phyloP scores from a whole-genome alignment of 1,140 invertebrate genomes.

The Artemia franciscana region DNA sequence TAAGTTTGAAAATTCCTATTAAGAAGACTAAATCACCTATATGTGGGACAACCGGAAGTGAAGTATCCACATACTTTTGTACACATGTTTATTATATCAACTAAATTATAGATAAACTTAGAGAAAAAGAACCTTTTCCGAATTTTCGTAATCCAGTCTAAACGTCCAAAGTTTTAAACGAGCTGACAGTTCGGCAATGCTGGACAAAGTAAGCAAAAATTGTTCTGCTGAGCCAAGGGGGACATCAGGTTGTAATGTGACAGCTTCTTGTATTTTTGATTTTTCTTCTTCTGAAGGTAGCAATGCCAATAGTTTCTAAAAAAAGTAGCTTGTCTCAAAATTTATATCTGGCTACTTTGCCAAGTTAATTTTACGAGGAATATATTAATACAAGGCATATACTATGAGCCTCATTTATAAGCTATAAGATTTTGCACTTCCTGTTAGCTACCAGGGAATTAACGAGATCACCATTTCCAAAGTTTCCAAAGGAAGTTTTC shows the following conservation, averaged over 20 bases:
- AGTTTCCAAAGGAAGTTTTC: too few species aligned
- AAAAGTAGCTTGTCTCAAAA: too few species aligned
- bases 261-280: slow-evolving; percentile 83
- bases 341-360: too few species aligned
- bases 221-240: slow-evolving; percentile 93
- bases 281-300: slow-evolving; percentile 91
- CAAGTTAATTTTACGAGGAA: too few species aligned
- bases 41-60: not conserved
- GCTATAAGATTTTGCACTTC: too few species aligned
- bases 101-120: not conserved
- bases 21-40: not conserved
- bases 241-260: slow-evolving; percentile 75
- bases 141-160: slow-evolving; percentile 89
- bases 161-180: slow-evolving; percentile 93
- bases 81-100: not conserved
- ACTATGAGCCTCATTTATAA: too few species aligned
- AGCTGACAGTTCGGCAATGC: slow-evolving; percentile 83
- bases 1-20: too few species aligned
- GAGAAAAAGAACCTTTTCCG: slow-evolving; percentile 42
- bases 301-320: slow-evolving; percentile 83
- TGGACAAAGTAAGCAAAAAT: slow-evolving; percentile 81
- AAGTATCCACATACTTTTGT: too few species aligned
- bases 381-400: too few species aligned
- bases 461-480: too few species aligned
- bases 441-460: too few species aligned